Percentiles rank a stretch among this genome's conserved stretches.
Evolutionary conservation across 2,797 vertebrate genomes (phyloP).

Genomic region (Hemibagrus guttatus): DNA sequence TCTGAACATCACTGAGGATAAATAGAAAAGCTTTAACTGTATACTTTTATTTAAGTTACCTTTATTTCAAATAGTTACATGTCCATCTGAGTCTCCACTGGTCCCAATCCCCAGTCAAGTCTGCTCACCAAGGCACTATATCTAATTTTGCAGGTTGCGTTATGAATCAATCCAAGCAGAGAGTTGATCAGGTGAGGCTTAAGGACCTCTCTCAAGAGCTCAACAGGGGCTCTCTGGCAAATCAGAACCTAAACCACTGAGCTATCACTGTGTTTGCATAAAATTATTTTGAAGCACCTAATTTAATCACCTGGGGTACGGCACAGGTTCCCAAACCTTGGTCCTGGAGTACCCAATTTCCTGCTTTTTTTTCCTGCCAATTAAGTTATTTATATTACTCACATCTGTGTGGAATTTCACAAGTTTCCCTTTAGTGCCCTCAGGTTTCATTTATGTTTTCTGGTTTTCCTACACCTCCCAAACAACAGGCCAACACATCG

Average conservation of each 20-base stretch:
- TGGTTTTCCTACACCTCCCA: not conserved
- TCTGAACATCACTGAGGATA: not conserved
- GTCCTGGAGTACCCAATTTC: not conserved
- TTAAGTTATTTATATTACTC: not conserved
- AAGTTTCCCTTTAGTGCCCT: too few species aligned
- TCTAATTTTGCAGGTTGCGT: slow-evolving; percentile 11
- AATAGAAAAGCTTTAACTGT: not conserved
- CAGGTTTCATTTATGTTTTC: not conserved
- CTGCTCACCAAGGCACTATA: not conserved
- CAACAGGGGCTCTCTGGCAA: not conserved
- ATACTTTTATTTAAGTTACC: not conserved
- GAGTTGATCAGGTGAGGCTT: slow-evolving; percentile 17
- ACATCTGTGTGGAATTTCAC: not conserved
- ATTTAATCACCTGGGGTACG: not conserved
- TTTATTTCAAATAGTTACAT: not conserved
- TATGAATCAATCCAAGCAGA: slow-evolving; percentile 18
- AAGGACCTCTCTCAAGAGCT: slow-evolving; percentile 8
- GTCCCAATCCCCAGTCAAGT: not conserved
- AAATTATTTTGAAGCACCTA: not conserved
- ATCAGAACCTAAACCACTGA: slow-evolving; percentile 4
- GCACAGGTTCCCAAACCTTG: not conserved
- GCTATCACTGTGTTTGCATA: not conserved
- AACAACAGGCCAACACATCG: not conserved
- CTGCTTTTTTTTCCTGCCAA: not conserved
- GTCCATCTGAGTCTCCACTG: not conserved